A percentile compares a stretch with the other conserved stretches of the same genome.
Conservation (phyloP, 2,888 invertebrate species). For the Yponomeuta evonymella region DNA sequence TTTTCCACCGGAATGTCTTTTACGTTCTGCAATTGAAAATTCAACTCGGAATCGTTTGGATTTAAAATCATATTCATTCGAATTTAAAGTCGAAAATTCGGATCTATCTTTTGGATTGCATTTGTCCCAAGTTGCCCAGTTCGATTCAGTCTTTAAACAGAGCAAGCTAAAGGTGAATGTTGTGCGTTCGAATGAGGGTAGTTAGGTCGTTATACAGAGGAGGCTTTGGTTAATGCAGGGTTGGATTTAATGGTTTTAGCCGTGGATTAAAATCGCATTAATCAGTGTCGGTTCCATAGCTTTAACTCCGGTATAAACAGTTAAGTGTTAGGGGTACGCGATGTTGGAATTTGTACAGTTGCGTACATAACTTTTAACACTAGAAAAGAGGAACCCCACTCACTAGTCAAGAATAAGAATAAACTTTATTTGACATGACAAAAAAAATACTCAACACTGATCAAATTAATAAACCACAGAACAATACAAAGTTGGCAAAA, state of each 20-base stretch:
- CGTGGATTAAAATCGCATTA: conserved; percentile 82
- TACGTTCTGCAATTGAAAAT: conserved; percentile 43
- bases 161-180: neutral
- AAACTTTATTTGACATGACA: too few species aligned
- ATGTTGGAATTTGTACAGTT: conserved; percentile 56
- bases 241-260: conserved; percentile 79
- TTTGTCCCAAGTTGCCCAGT: conserved; percentile 17
- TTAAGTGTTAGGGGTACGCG: conserved; percentile 71
- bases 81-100: conserved; percentile 52
- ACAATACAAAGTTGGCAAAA: too few species aligned
- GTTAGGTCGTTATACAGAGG: conserved; percentile 67
- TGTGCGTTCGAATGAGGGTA: conserved; percentile 31
- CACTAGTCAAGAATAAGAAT: too few species aligned
- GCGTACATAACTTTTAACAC: neutral
- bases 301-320: conserved; percentile 74
- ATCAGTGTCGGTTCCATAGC: conserved; percentile 78
- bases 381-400: too few species aligned
- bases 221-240: conserved; percentile 68
- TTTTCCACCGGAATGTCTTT: conserved; percentile 26
- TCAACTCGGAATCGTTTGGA: conserved; percentile 52
- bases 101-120: conserved; percentile 40
- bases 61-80: conserved; percentile 63
- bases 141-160: neutral
- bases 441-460: too few species aligned
- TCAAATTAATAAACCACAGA: too few species aligned